Percentiles rank a stretch among this genome's conserved stretches.
These are phyloP conservation scores for Pseudomyrmex sp. DNA, from an alignment of 1,140 invertebrate species.

Conservation along the genomic window DNA sequence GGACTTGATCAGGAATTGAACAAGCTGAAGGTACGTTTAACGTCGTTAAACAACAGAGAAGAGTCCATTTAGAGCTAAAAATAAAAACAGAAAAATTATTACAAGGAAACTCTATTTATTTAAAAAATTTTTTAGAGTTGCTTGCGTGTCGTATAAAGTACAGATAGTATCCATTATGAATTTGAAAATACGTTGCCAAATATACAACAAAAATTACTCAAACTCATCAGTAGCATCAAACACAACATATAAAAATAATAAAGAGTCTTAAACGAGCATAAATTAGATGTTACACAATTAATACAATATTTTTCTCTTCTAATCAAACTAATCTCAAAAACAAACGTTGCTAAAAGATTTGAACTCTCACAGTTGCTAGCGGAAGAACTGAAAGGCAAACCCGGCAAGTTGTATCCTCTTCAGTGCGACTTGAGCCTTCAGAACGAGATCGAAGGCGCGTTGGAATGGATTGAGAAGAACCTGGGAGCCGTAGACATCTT, in stretches of 20 bases:
- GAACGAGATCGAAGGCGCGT: slow-evolving; percentile 87
- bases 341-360: background rate
- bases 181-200: too few relatives aligned
- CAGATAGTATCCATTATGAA: too few relatives aligned
- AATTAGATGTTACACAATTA: too few relatives aligned
- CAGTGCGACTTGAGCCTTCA: slow-evolving; percentile 88
- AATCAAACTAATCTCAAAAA: background rate
- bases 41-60: background rate
- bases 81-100: background rate
- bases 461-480: slow-evolving; percentile 86
- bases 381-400: slow-evolving; percentile 58
- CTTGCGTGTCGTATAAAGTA: too few relatives aligned
- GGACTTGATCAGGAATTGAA: slow-evolving; percentile 83
- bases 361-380: slow-evolving; percentile 41
- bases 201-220: too few relatives aligned
- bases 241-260: too few relatives aligned
- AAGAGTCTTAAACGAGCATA: too few relatives aligned
- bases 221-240: too few relatives aligned
- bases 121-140: too few relatives aligned
- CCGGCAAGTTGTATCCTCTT: slow-evolving; percentile 76
- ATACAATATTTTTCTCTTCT: background rate
- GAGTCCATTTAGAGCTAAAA: background rate
- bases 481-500: slow-evolving; percentile 88
- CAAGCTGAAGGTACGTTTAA: slow-evolving; percentile 66
- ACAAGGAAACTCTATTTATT: background rate